These are phyloP conservation scores for Platyscapa corneri DNA, from an alignment of 1,140 invertebrate species.

Conservation along the genomic window DNA sequence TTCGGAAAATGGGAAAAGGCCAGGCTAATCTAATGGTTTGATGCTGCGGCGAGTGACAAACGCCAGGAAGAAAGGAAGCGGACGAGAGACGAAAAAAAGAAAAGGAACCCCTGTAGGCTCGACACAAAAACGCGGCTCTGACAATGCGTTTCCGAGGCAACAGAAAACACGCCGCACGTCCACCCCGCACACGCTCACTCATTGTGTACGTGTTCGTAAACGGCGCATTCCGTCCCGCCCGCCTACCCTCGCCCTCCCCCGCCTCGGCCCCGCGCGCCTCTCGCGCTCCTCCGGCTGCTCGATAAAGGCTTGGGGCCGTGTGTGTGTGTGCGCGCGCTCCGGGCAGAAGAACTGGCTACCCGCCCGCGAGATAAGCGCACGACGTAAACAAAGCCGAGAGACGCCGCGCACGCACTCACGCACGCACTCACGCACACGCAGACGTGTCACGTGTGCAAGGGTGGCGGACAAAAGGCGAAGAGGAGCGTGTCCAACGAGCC, in stretches of 20 bases:
- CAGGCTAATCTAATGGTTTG: too few relatives aligned
- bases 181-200: too few relatives aligned
- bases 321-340: not conserved
- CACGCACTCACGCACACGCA: not conserved
- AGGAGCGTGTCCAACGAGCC: too few relatives aligned
- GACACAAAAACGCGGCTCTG: constrained; percentile 5
- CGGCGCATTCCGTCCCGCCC: not conserved
- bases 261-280: not conserved
- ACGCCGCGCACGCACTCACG: not conserved
- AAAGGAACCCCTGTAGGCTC: not conserved
- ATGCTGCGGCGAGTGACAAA: too few relatives aligned
- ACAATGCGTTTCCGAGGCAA: constrained; percentile 27
- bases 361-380: not conserved
- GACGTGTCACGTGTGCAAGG: not conserved
- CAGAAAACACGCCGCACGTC: constrained; percentile 28
- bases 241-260: not conserved
- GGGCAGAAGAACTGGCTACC: not conserved
- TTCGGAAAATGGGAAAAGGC: not conserved
- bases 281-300: not conserved
- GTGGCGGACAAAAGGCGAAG: not conserved
- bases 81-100: not conserved
- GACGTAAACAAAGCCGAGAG: constrained; percentile 30
- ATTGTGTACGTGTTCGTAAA: not conserved
- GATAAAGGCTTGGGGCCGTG: not conserved
- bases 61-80: too few relatives aligned